A percentile compares a stretch with the other conserved stretches of the same genome.
Evolutionary conservation across 2,113 vertebrate genomes (phyloP).

Genomic region (Podarcis muralis): DNA sequence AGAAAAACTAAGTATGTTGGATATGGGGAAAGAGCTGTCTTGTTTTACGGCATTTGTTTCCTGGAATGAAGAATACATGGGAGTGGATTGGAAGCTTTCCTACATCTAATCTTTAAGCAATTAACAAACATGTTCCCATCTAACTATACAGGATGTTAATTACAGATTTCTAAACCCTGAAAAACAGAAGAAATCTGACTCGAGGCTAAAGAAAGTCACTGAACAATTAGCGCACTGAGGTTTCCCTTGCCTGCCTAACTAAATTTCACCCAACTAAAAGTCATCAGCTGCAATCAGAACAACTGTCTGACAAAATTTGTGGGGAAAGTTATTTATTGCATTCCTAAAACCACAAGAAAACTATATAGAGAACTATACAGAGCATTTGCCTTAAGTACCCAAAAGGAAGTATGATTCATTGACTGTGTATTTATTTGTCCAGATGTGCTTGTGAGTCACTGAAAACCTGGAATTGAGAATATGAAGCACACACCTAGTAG

Average conservation of each 20-base stretch:
- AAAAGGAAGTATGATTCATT: slow-evolving; percentile 18
- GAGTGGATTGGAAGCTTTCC: neutral
- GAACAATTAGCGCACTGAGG: neutral
- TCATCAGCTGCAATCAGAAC: neutral
- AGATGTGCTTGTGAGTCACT: slow-evolving; percentile 20
- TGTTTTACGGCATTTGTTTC: neutral
- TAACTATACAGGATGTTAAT: neutral
- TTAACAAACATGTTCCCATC: neutral
- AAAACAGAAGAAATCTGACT: neutral
- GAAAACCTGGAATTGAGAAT: neutral
- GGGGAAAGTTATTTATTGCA: slow-evolving; percentile 5
- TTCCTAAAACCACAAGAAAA: neutral
- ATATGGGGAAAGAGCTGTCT: neutral
- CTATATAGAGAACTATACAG: neutral
- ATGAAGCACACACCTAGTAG: slow-evolving; percentile 15
- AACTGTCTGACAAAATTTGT: neutral
- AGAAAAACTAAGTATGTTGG: neutral
- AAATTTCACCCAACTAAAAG: neutral
- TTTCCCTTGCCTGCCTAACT: neutral
- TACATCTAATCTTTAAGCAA: neutral
- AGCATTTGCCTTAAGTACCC: neutral
- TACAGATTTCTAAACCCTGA: neutral
- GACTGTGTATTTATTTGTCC: neutral
- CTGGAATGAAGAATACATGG: neutral
- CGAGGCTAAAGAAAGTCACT: neutral